phyloP scores from a whole-genome alignment of 2,888 invertebrate genomes.

The Drosophila hawaiiensis region DNA sequence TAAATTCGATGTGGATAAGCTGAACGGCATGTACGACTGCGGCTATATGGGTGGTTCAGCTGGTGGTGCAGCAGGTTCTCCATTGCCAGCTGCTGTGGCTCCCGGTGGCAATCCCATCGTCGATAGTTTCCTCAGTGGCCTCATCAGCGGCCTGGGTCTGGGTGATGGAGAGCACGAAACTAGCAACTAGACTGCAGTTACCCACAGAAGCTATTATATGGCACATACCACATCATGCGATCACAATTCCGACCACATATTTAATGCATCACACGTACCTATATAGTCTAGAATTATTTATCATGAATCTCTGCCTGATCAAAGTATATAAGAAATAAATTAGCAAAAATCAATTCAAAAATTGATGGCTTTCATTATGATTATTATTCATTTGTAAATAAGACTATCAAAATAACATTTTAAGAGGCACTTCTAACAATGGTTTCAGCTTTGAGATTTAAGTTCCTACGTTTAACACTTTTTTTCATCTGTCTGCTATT shows the following conservation, averaged over 20 bases:
- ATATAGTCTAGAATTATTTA: slow-evolving; percentile 35
- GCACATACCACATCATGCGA: slow-evolving; percentile 22
- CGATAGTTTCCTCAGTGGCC: slow-evolving; percentile 80
- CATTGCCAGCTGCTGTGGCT: slow-evolving; percentile 34
- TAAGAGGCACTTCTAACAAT: rapidly evolving
- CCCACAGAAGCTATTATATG: slow-evolving; percentile 24
- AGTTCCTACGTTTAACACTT: rapidly evolving
- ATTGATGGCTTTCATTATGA: not conserved
- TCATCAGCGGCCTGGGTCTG: slow-evolving; percentile 82
- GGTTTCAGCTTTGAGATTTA: not conserved
- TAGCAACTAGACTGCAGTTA: slow-evolving; percentile 16
- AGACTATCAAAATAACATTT: not conserved
- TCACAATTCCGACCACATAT: slow-evolving; percentile 59
- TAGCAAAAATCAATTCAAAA: slow-evolving; percentile 23
- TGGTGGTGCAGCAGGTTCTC: slow-evolving; percentile 13
- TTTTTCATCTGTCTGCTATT: not conserved
- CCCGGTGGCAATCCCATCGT: slow-evolving; percentile 71
- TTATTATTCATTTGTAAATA: not conserved
- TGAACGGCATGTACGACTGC: slow-evolving; percentile 92
- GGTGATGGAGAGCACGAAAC: slow-evolving; percentile 54
- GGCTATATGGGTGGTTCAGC: slow-evolving; percentile 35
- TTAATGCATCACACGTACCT: slow-evolving; percentile 60
- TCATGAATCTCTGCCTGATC: slow-evolving; percentile 39
- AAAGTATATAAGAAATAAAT: slow-evolving; percentile 51
- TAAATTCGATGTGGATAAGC: slow-evolving; percentile 89